Evolutionary conservation across 2,888 invertebrate genomes (phyloP).

Genomic region (Orthosia cruda): DNA sequence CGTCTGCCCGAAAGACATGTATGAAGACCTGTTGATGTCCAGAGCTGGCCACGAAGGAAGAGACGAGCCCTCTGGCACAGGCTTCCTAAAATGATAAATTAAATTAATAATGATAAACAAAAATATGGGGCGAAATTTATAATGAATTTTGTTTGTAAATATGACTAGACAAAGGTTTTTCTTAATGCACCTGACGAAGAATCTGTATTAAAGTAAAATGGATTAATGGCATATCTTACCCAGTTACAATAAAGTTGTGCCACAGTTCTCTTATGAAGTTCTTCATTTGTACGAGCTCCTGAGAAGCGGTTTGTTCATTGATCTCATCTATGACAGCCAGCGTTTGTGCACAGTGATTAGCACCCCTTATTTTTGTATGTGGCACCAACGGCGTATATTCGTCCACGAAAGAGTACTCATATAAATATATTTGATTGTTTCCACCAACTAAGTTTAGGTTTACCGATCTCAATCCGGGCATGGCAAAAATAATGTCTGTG

Average conservation of each 20-base stretch:
- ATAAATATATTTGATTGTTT: conserved; percentile 73
- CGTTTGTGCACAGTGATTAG: conserved; percentile 71
- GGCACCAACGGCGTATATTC: conserved; percentile 64
- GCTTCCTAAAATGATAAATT: conserved; percentile 32
- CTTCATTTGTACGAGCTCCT: conserved; percentile 31
- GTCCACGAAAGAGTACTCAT: conserved; percentile 74
- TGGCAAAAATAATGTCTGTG: conserved; percentile 70
- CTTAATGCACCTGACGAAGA: too few relatives aligned
- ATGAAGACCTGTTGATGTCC: conserved; percentile 61
- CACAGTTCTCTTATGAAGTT: conserved; percentile 41
- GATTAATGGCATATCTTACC: neutral
- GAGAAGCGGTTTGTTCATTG: conserved; percentile 24
- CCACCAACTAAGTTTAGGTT: conserved; percentile 73
- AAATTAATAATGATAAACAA: neutral
- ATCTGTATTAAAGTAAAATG: too few relatives aligned
- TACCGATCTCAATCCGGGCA: conserved; percentile 69
- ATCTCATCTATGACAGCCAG: conserved; percentile 47
- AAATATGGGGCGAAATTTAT: too few relatives aligned
- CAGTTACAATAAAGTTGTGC: conserved; percentile 42
- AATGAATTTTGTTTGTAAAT: too few relatives aligned
- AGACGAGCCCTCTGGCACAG: conserved; percentile 53
- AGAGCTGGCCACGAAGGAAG: conserved; percentile 75
- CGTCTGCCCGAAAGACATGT: conserved; percentile 73
- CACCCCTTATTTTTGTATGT: conserved; percentile 69
- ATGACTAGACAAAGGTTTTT: too few relatives aligned